phyloP scores from a whole-genome alignment of 1,140 invertebrate species.

The Drosophila persimilis region DNA sequence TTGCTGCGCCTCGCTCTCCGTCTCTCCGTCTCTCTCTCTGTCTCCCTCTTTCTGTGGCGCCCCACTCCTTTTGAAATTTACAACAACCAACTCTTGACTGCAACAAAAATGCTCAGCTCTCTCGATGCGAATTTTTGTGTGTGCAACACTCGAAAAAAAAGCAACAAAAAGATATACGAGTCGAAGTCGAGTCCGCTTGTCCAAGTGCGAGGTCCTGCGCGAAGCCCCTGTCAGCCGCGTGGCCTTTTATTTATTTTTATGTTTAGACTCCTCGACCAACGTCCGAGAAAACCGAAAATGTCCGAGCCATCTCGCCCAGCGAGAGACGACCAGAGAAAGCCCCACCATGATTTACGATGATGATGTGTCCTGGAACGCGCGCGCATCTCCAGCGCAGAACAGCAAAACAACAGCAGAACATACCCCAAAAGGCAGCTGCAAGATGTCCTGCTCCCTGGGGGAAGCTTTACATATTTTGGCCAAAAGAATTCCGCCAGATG shows the following conservation, averaged over 20 bases:
- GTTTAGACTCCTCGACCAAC: constrained; percentile 61
- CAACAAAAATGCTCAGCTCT: constrained; percentile 58
- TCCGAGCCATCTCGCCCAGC: constrained; percentile 40
- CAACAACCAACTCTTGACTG: constrained; percentile 63
- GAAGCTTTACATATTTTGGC: constrained; percentile 45
- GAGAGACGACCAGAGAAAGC: constrained; percentile 51
- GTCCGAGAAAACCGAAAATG: constrained; percentile 58
- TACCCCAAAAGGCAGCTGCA: constrained; percentile 27
- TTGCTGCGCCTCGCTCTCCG: constrained; percentile 50
- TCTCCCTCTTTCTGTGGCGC: not conserved
- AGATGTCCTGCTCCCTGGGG: constrained; percentile 29
- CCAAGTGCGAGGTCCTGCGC: constrained; percentile 56
- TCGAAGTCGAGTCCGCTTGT: constrained; percentile 40
- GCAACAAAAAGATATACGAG: constrained; percentile 9
- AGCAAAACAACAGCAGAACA: constrained; percentile 22
- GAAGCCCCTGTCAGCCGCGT: constrained; percentile 64
- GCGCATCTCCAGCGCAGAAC: constrained; percentile 50
- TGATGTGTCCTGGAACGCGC: constrained; percentile 68
- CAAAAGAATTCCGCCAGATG: constrained; percentile 40
- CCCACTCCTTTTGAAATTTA: constrained; percentile 51
- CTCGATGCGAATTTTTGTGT: constrained; percentile 69
- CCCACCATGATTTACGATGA: constrained; percentile 80
- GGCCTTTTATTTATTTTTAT: constrained; percentile 77
- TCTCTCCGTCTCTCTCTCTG: too few relatives aligned
- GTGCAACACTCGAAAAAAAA: constrained; percentile 51